Evolutionary conservation across 2,888 invertebrate species (phyloP).

Genomic region (Melanargia galathea): DNA sequence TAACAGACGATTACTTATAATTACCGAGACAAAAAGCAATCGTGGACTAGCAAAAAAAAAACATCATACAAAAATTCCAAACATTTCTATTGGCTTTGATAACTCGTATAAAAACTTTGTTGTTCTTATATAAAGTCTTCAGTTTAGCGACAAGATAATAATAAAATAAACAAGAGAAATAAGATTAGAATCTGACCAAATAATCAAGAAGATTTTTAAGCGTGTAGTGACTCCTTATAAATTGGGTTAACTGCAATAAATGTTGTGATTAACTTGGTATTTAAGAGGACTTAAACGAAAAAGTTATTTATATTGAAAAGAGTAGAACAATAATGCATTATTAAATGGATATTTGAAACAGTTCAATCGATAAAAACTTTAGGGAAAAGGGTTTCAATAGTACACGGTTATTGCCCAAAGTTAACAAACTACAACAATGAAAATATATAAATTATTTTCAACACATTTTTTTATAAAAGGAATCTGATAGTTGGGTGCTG

Average conservation of each 20-base stretch:
- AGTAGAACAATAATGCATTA: not conserved
- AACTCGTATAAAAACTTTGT: conserved; percentile 7
- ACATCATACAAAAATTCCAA: not conserved
- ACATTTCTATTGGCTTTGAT: not conserved
- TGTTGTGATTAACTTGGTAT: too few relatives aligned
- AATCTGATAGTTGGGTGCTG: too few relatives aligned
- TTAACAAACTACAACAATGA: too few relatives aligned
- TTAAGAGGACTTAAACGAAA: not conserved
- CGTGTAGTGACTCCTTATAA: not conserved
- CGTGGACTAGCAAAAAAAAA: not conserved
- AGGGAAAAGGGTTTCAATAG: not conserved
- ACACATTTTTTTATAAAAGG: too few relatives aligned
- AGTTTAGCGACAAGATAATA: too few relatives aligned
- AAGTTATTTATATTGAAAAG: not conserved
- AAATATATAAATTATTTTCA: too few relatives aligned
- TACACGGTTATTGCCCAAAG: not conserved
- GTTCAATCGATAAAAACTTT: too few relatives aligned
- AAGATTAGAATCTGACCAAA: conserved; percentile 7
- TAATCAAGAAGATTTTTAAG: not conserved
- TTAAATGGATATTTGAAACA: conserved; percentile 1
- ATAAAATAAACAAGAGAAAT: not conserved
- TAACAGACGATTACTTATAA: conserved; percentile 5
- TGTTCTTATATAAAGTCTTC: not conserved
- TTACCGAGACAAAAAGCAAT: conserved; percentile 5
- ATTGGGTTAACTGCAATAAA: too few relatives aligned